phyloP scores from a whole-genome alignment of 2,797 vertebrate genomes.

The Acrossocheilus fasciatus region DNA sequence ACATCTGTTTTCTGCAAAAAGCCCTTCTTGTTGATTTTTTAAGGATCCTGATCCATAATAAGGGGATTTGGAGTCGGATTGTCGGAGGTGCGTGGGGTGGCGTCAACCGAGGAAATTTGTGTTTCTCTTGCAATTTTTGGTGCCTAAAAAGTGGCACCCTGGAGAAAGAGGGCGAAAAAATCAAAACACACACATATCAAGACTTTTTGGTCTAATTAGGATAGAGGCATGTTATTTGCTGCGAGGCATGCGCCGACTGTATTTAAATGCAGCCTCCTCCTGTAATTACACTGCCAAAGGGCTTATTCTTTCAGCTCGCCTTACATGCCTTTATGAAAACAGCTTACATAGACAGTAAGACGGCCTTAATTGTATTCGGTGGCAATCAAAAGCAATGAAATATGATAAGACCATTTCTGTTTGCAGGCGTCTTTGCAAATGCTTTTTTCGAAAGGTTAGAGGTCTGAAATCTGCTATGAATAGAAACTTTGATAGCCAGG shows the following conservation, averaged over 20 bases:
- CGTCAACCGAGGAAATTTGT: slow-evolving; percentile 41
- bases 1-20: slow-evolving; percentile 62
- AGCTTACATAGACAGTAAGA: slow-evolving; percentile 63
- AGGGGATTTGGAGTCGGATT: slow-evolving; percentile 56
- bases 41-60: slow-evolving; percentile 67
- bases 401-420: slow-evolving; percentile 45
- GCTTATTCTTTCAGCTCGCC: slow-evolving; percentile 63
- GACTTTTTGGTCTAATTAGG: slow-evolving; percentile 68
- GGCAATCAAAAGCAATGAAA: slow-evolving; percentile 51
- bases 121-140: slow-evolving; percentile 25
- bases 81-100: slow-evolving; percentile 38
- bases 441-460: slow-evolving; percentile 27
- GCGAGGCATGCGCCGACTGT: slow-evolving; percentile 66
- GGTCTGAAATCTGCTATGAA: slow-evolving; percentile 40
- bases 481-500: slow-evolving; percentile 40
- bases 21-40: slow-evolving; percentile 63
- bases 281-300: slow-evolving; percentile 70
- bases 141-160: slow-evolving; percentile 46
- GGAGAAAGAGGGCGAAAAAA: slow-evolving; percentile 30
- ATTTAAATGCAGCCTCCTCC: slow-evolving; percentile 65
- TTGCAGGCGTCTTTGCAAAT: slow-evolving; percentile 33
- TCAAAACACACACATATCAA: slow-evolving; percentile 39
- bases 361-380: slow-evolving; percentile 66
- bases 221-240: slow-evolving; percentile 69
- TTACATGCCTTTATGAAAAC: slow-evolving; percentile 60